Conservation (phyloP, 2,113 vertebrate genomes). For the Nesospiza acunhae region DNA sequence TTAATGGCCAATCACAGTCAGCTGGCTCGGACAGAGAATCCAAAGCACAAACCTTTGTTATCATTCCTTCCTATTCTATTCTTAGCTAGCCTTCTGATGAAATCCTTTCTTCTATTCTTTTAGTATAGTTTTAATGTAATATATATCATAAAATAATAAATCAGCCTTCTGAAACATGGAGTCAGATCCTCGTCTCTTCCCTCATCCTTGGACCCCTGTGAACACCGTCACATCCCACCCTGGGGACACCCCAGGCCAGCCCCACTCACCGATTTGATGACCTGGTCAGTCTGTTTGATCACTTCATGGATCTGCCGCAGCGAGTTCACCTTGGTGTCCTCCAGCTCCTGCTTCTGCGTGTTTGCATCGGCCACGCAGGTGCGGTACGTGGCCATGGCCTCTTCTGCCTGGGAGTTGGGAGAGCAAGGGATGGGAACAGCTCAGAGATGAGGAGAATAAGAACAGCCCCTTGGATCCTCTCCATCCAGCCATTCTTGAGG, state of each 20-base stretch:
- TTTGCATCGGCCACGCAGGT: constrained; percentile 91
- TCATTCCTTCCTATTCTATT: too few species aligned
- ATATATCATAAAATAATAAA: too few species aligned
- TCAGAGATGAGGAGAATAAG: not conserved
- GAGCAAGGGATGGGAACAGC: not conserved
- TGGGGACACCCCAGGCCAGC: too few species aligned
- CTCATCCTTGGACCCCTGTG: too few species aligned
- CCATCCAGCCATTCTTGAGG: not conserved
- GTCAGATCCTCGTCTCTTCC: too few species aligned
- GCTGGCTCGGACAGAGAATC: too few species aligned
- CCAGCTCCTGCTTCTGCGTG: constrained; percentile 91
- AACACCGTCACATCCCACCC: not conserved
- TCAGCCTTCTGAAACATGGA: too few species aligned
- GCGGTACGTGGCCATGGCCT: constrained; percentile 93
- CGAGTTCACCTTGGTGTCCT: constrained; percentile 91
- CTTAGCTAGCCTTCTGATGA: too few species aligned
- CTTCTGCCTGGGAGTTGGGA: constrained; percentile 80
- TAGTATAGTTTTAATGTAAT: too few species aligned
- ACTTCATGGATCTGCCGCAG: constrained; percentile 93
- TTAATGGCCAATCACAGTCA: too few species aligned
- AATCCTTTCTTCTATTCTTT: too few species aligned
- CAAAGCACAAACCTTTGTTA: too few species aligned
- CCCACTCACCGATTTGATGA: constrained; percentile 85
- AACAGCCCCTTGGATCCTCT: rapidly evolving
- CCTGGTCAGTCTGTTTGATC: constrained; percentile 93